Evolutionary conservation across 2,888 invertebrate species (phyloP).

Genomic region (Acleris cristana): DNA sequence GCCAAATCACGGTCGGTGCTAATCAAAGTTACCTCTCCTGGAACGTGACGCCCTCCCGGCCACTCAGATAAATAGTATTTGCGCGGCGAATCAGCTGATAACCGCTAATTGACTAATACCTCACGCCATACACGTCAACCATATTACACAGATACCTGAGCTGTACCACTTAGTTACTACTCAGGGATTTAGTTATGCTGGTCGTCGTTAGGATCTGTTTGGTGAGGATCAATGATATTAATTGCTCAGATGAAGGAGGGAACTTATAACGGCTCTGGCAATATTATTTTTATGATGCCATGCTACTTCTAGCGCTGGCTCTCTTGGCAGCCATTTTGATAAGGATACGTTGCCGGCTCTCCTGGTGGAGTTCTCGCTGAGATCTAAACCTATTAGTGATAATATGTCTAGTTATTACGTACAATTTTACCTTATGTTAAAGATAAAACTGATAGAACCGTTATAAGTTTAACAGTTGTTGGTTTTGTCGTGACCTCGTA

Average conservation of each 20-base stretch:
- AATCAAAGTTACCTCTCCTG: constrained; percentile 5
- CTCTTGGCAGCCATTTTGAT: neutral
- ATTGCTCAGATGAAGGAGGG: constrained; percentile 30
- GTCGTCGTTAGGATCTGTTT: constrained; percentile 20
- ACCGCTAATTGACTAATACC: constrained; percentile 35
- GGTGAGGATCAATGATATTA: constrained; percentile 34
- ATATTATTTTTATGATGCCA: neutral
- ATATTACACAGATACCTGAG: neutral
- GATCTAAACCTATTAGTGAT: too few species aligned
- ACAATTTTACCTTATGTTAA: too few species aligned
- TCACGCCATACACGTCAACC: constrained; percentile 17
- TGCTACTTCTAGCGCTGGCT: neutral
- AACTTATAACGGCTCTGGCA: constrained; percentile 15
- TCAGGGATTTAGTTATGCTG: neutral
- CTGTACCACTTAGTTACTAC: neutral
- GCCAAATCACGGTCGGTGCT: neutral
- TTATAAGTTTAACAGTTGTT: too few species aligned
- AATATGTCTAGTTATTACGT: too few species aligned
- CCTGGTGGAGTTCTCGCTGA: too few species aligned
- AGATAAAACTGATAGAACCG: too few species aligned
- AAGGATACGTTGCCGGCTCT: too few species aligned
- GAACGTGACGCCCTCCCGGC: constrained; percentile 23
- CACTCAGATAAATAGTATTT: constrained; percentile 27
- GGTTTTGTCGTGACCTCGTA: too few species aligned
- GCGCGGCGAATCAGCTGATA: constrained; percentile 33